Percentiles rank a stretch among this genome's conserved stretches.
Evolutionary conservation across 2,113 vertebrate species (phyloP).

Genomic region (Hystrix cristata): DNA sequence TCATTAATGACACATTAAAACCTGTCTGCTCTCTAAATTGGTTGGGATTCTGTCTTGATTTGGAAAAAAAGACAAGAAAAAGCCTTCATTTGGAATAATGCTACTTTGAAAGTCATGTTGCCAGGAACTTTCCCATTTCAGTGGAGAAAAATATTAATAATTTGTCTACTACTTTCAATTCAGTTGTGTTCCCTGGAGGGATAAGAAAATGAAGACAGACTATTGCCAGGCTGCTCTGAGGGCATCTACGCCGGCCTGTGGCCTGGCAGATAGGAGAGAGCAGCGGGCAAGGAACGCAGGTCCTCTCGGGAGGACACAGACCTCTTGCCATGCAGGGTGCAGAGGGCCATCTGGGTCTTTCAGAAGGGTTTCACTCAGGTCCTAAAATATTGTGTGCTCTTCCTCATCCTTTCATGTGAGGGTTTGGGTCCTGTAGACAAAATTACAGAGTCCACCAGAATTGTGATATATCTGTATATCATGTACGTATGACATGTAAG

Average conservation of each 20-base stretch:
- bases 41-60: slow-evolving; percentile 44
- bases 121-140: slow-evolving; percentile 41
- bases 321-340: neutral
- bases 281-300: rapidly evolving
- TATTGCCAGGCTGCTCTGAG: neutral
- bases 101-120: neutral
- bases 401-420: neutral
- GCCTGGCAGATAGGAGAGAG: too few relatives aligned
- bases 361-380: neutral
- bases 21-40: slow-evolving; percentile 30
- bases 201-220: neutral
- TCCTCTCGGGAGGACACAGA: neutral
- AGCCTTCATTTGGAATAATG: neutral
- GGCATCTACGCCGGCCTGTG: neutral
- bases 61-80: neutral
- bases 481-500: neutral
- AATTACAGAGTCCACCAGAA: neutral
- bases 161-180: slow-evolving; percentile 41
- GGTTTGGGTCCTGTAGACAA: neutral
- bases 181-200: neutral
- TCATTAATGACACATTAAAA: slow-evolving; percentile 37
- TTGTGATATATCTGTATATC: neutral
- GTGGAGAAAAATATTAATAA: slow-evolving; percentile 44
- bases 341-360: neutral
- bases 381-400: neutral